phyloP scores from a whole-genome alignment of 1,140 invertebrate species.

The Trinorchestia longiramus region DNA sequence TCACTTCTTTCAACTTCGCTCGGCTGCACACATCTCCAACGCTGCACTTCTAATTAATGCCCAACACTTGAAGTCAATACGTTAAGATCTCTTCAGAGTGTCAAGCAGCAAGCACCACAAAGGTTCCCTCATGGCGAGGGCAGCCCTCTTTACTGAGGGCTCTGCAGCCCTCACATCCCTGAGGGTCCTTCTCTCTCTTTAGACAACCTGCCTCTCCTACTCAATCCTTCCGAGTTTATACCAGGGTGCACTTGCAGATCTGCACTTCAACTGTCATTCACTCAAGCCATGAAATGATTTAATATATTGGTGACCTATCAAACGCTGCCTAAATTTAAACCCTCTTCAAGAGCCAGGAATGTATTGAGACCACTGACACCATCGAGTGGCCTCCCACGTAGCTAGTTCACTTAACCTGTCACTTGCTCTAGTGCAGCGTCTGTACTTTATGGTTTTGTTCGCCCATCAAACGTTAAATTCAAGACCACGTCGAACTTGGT shows the following conservation, averaged over 20 bases:
- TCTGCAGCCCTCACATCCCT: neutral
- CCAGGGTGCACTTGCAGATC: neutral
- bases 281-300: neutral
- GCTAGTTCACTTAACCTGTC: neutral
- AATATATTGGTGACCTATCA: neutral
- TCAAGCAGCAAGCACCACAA: conserved; percentile 6
- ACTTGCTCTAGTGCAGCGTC: neutral
- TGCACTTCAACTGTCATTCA: neutral
- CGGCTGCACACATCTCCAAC: neutral
- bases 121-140: neutral
- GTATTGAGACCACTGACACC: neutral
- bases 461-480: neutral
- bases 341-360: neutral
- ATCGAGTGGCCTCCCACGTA: neutral
- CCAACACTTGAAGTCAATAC: neutral
- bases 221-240: neutral
- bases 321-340: neutral
- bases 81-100: conserved; percentile 7
- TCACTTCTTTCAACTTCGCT: neutral
- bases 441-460: neutral
- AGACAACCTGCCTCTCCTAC: neutral
- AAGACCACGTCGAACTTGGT: neutral
- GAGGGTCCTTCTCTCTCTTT: neutral
- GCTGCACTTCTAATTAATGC: neutral
- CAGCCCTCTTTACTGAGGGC: neutral